Base-by-base conservation (phyloP, 2,797 vertebrate species). In the Antennarius maculatus region DNA sequence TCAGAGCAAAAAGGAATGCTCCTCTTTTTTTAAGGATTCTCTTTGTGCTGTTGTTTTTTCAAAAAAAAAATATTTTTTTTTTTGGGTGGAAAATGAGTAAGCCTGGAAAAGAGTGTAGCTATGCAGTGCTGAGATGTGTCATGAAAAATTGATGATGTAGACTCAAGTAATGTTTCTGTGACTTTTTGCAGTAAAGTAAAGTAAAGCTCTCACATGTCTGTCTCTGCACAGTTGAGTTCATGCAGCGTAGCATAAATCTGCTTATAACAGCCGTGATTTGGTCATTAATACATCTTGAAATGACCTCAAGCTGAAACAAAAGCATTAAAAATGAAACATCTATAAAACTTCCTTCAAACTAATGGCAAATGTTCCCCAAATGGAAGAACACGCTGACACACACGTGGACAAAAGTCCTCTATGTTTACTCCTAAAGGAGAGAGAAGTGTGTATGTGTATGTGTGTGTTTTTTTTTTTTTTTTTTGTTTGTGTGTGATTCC, bases 131-230 rank as follows among this genome's bases (percentile, higher is more conserved):
- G 23, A 56, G 37, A 68, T 15, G 41, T 28, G 6, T 41, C 54
- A 67, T 83, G 14, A 84, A 84, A 82, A 64, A 79, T 77, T 14
- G 56, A 85, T 81, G 49, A 23, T 45, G 37, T 59, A n/a, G 54
- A 62, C 59, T 69, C 41, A 31, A 16, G 37, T 31, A 54, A 69
- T 51, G 60, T 51, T 65, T 70, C 49, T 50, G 56, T 46, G 13
- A 46, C 52, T 34, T 37, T 65, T 65, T 50, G 18, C 27, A 61
- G 48, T 68, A 29, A 67, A 58, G 45, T 63, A 66, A 56, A 61
- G 37, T 52, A 61, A 54, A 5, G 57, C 23, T 2, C 1, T 23
- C 23, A 23, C 23, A 23, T 23, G n/a, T 63, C 13, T 37, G 47
- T 56, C 41, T 46, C 48, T 45, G 48, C 46, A 42, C 59, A 57